Conservation (phyloP, 2,797 vertebrate genomes). For the Malacoctenus gilli region DNA sequence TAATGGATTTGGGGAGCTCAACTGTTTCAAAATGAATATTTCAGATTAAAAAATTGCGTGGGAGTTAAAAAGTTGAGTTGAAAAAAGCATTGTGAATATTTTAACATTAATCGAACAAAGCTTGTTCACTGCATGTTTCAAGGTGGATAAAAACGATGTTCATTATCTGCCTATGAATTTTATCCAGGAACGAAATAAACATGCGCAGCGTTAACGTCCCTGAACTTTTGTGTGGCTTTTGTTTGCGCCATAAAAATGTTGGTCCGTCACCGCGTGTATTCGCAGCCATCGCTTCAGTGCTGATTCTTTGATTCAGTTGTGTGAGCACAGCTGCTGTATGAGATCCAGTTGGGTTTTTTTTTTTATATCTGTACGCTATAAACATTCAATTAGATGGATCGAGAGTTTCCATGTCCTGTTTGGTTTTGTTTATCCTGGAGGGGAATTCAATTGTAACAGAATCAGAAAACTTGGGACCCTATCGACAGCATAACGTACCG, state of each 20-base stretch:
- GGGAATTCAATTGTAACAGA: constrained; percentile 32
- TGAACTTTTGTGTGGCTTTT: neutral
- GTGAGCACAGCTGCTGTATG: constrained; percentile 15
- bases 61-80: no score
- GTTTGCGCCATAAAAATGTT: neutral
- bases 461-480: constrained; percentile 21
- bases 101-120: no score
- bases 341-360: neutral
- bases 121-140: no score
- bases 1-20: no score
- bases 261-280: neutral
- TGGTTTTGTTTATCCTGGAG: constrained; percentile 27
- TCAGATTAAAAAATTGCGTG: no score
- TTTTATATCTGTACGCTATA: constrained; percentile 1
- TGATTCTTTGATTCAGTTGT: constrained; percentile 11
- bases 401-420: constrained; percentile 18
- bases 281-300: neutral
- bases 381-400: constrained; percentile 19
- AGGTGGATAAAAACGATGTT: no score
- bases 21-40: no score
- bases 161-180: no score
- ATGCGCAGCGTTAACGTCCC: neutral
- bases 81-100: no score
- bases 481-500: constrained; percentile 14
- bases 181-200: no score